Evolutionary conservation across 2,888 invertebrate genomes (phyloP).

Genomic region (Dromius quadrimaculatus): DNA sequence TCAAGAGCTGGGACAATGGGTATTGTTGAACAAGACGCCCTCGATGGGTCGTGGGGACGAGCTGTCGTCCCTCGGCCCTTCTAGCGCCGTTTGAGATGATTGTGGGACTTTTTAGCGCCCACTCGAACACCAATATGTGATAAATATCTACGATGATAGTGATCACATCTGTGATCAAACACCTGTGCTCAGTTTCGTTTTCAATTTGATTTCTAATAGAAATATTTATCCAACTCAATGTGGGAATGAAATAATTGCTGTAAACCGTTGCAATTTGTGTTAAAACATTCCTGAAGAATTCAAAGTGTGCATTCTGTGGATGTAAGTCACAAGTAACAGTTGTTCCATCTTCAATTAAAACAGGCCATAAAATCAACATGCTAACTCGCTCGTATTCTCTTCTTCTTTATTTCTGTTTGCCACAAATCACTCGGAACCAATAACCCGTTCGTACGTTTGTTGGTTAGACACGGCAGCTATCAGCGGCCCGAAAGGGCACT

Average conservation of each 20-base stretch:
- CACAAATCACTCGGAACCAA: constrained; percentile 14
- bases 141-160: neutral
- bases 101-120: neutral
- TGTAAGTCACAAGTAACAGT: neutral
- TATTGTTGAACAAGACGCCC: neutral
- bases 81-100: neutral
- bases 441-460: constrained; percentile 9
- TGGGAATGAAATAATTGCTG: neutral
- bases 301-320: neutral
- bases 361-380: constrained; percentile 30
- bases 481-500: neutral
- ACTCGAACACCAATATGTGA: neutral
- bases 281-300: neutral
- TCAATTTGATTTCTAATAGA: neutral
- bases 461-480: neutral
- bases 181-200: neutral
- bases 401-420: neutral
- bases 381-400: neutral
- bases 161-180: constrained; percentile 1
- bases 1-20: constrained; percentile 5
- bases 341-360: constrained; percentile 29
- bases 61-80: neutral
- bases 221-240: neutral
- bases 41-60: neutral
- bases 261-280: too few relatives aligned